These are phyloP conservation scores for Drosophila azteca DNA, from an alignment of 1,140 invertebrate genomes.

Conservation along the genomic window DNA sequence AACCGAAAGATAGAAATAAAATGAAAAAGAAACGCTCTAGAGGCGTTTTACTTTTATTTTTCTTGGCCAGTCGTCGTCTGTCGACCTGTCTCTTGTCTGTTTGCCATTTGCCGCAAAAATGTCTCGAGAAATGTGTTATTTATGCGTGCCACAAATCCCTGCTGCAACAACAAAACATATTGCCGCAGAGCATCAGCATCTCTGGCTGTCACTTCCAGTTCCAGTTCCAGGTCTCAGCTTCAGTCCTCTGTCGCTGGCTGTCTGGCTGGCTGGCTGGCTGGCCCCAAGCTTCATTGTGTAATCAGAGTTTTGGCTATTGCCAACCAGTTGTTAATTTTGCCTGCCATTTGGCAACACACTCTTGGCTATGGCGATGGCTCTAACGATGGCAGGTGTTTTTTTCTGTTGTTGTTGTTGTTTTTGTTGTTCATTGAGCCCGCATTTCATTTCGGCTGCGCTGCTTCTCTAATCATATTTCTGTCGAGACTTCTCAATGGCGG, in stretches of 20 bases:
- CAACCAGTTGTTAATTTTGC: constrained; percentile 72
- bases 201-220: constrained; percentile 5
- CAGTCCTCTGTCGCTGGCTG: constrained; percentile 8
- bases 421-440: constrained; percentile 28
- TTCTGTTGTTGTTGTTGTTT: neutral
- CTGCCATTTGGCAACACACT: constrained; percentile 54
- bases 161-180: neutral
- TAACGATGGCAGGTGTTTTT: constrained; percentile 34
- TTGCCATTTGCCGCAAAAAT: constrained; percentile 43
- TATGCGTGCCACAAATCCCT: constrained; percentile 46
- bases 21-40: constrained; percentile 38
- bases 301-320: constrained; percentile 46
- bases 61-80: constrained; percentile 33
- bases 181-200: constrained; percentile 8
- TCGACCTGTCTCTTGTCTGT: constrained; percentile 30
- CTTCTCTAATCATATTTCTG: constrained; percentile 8
- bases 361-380: neutral
- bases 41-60: constrained; percentile 56
- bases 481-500: constrained; percentile 29
- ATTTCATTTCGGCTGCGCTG: constrained; percentile 17
- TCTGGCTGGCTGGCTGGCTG: neutral
- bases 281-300: constrained; percentile 52
- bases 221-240: neutral
- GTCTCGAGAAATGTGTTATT: constrained; percentile 46
- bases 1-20: constrained; percentile 17